These are phyloP conservation scores for Esox masquinongy DNA, from an alignment of 2,797 vertebrate genomes.

Conservation along the genomic window DNA sequence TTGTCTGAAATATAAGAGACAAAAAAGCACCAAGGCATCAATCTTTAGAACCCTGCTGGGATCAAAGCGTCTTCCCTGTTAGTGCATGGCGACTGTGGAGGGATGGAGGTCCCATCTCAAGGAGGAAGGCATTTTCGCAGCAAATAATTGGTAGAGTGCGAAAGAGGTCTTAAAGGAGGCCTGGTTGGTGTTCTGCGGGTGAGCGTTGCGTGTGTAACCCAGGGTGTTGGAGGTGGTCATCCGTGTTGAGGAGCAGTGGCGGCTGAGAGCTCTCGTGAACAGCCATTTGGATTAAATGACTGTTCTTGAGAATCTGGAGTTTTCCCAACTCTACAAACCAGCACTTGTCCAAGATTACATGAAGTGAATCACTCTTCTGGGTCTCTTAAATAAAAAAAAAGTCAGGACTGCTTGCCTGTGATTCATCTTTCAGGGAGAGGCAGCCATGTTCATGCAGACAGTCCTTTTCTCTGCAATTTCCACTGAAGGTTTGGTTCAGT, in stretches of 20 bases:
- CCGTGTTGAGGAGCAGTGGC: background rate
- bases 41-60: slow-evolving; percentile 38
- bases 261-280: background rate
- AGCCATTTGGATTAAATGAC: slow-evolving; percentile 12
- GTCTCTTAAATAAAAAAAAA: background rate
- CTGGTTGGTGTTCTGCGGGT: slow-evolving; percentile 26
- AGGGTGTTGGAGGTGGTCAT: slow-evolving; percentile 2
- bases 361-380: background rate
- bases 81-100: slow-evolving; percentile 19
- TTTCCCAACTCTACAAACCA: background rate
- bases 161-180: slow-evolving; percentile 24
- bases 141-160: slow-evolving; percentile 20
- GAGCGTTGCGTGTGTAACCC: background rate
- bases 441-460: slow-evolving; percentile 15
- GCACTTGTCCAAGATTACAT: slow-evolving; percentile 12
- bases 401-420: background rate
- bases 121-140: slow-evolving; percentile 15
- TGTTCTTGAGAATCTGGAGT: slow-evolving; percentile 35
- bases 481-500: background rate
- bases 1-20: background rate
- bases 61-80: slow-evolving; percentile 31
- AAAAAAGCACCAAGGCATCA: slow-evolving; percentile 1
- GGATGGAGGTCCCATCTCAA: slow-evolving; percentile 17
- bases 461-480: slow-evolving; percentile 20
- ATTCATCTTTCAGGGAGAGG: slow-evolving; percentile 4